phyloP scores from a whole-genome alignment of 2,888 invertebrate species.

The Bembecia ichneumoniformis region DNA sequence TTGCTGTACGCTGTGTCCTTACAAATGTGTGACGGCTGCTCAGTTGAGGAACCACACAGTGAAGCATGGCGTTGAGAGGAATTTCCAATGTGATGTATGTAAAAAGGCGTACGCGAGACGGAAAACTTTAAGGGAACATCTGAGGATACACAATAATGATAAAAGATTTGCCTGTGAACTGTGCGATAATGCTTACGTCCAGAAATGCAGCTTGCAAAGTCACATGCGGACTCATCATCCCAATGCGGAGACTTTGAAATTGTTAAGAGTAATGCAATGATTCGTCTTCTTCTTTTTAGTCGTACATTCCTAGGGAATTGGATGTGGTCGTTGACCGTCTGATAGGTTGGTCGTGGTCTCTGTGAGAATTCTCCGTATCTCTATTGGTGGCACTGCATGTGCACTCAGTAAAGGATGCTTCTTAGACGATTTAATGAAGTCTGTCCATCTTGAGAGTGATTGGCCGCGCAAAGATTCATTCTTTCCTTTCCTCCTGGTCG shows the following conservation, averaged over 20 bases:
- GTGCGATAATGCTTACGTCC: slow-evolving; percentile 50
- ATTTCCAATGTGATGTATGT: slow-evolving; percentile 56
- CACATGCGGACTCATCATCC: slow-evolving; percentile 55
- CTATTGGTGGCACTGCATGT: too few relatives aligned
- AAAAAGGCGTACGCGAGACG: slow-evolving; percentile 47
- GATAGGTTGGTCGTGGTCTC: too few relatives aligned
- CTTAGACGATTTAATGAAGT: too few relatives aligned
- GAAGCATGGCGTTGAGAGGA: slow-evolving; percentile 39
- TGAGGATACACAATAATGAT: slow-evolving; percentile 56
- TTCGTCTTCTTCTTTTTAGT: too few relatives aligned
- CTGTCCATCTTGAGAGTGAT: too few relatives aligned
- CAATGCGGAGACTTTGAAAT: slow-evolving; percentile 23
- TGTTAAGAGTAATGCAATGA: too few relatives aligned
- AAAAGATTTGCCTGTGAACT: slow-evolving; percentile 55
- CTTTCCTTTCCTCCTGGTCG: too few relatives aligned
- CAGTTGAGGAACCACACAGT: slow-evolving; percentile 46
- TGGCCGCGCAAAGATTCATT: too few relatives aligned
- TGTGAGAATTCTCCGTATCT: too few relatives aligned
- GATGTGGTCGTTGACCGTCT: too few relatives aligned
- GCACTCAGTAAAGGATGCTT: too few relatives aligned
- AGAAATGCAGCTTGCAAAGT: slow-evolving; percentile 54
- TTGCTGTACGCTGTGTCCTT: slow-evolving; percentile 37
- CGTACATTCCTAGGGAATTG: too few relatives aligned
- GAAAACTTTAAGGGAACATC: slow-evolving; percentile 46
- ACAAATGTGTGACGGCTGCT: slow-evolving; percentile 37